Evolutionary conservation across 2,888 invertebrate species (phyloP).

Genomic region (Syrista parreyssii): DNA sequence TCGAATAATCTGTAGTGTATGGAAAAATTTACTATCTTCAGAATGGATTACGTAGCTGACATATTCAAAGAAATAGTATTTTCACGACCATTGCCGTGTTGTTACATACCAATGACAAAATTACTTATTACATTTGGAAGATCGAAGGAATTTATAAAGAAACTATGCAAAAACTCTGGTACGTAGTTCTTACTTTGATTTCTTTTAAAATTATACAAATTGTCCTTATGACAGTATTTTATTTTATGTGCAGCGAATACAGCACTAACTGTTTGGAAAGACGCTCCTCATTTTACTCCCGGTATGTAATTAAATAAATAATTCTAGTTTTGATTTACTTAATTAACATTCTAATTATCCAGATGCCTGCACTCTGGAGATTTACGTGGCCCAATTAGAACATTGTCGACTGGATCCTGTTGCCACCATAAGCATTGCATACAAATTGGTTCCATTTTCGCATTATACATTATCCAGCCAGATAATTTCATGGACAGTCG

Average conservation of each 20-base stretch:
- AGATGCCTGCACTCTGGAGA: constrained; percentile 56
- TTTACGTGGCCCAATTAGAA: constrained; percentile 54
- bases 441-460: constrained; percentile 46
- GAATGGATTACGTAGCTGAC: constrained; percentile 45
- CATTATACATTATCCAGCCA: constrained; percentile 44
- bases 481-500: constrained; percentile 44
- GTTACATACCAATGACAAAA: constrained; percentile 47
- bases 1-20: not conserved
- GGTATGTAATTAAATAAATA: constrained; percentile 30
- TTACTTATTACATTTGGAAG: constrained; percentile 48
- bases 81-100: constrained; percentile 53
- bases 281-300: constrained; percentile 47
- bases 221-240: constrained; percentile 6
- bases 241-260: constrained; percentile 33
- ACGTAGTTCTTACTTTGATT: constrained; percentile 23
- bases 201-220: constrained; percentile 11
- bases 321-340: not conserved
- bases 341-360: constrained; percentile 21
- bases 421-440: constrained; percentile 44
- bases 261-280: constrained; percentile 46
- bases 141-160: constrained; percentile 36
- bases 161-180: constrained; percentile 50
- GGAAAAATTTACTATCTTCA: constrained; percentile 28
- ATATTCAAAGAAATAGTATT: constrained; percentile 60
- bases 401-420: constrained; percentile 49